phyloP scores from a whole-genome alignment of 1,140 invertebrate species.

The Chrysopa pallens region DNA sequence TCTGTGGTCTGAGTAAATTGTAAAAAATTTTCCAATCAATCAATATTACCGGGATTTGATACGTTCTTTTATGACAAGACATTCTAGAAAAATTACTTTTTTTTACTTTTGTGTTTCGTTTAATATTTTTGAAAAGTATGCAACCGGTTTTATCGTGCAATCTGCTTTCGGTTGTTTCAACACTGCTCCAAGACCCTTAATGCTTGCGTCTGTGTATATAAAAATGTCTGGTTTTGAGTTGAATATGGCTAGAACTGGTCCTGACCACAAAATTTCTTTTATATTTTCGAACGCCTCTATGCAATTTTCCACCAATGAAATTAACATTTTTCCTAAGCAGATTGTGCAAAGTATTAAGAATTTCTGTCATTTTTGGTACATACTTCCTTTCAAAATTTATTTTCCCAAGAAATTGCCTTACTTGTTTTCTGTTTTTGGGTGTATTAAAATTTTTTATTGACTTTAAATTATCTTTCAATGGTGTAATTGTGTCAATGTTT shows the following conservation, averaged over 20 bases:
- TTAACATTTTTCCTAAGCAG: constrained; percentile 2
- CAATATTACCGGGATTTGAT: constrained; percentile 21
- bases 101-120: constrained; percentile 16
- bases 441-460: constrained; percentile 8
- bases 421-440: too few relatives aligned
- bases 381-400: too few relatives aligned
- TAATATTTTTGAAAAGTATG: constrained; percentile 17
- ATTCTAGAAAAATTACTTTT: constrained; percentile 19
- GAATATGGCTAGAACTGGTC: neutral
- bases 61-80: constrained; percentile 21
- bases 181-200: constrained; percentile 17
- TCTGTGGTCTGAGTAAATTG: constrained; percentile 21
- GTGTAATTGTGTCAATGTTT: constrained; percentile 2
- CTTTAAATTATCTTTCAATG: constrained; percentile 7
- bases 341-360: constrained; percentile 4
- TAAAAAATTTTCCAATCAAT: constrained; percentile 19
- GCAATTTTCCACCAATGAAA: constrained; percentile 2
- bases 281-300: constrained; percentile 1
- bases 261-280: constrained; percentile 1
- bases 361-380: too few relatives aligned
- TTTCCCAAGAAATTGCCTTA: too few relatives aligned
- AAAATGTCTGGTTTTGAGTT: neutral
- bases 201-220: constrained; percentile 4
- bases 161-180: constrained; percentile 15
- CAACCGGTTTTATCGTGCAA: constrained; percentile 13